Percentiles rank a stretch among this genome's conserved stretches.
phyloP scores from a whole-genome alignment of 2,113 vertebrate species.

The Cyanocitta stelleri region DNA sequence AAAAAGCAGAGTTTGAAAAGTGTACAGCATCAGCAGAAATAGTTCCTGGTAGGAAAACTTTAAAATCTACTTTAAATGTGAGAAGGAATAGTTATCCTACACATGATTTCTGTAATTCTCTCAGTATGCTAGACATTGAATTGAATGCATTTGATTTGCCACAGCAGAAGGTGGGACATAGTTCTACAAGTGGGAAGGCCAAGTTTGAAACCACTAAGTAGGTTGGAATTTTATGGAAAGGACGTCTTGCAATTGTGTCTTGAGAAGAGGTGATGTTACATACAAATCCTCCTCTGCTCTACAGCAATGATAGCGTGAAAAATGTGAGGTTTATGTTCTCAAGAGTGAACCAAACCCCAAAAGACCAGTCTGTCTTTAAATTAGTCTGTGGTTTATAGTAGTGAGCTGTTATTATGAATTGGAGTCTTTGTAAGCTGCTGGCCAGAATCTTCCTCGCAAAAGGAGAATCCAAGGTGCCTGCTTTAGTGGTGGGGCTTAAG shows the following conservation, averaged over 20 bases:
- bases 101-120: neutral
- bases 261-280: neutral
- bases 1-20: neutral
- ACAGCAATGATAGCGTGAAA: neutral
- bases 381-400: neutral
- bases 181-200: slow-evolving; percentile 6
- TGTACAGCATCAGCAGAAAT: neutral
- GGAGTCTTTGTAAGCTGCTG: neutral
- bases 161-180: slow-evolving; percentile 10
- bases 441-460: neutral
- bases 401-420: neutral
- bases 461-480: neutral
- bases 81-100: neutral
- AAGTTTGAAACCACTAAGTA: slow-evolving; percentile 17
- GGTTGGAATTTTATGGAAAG: neutral
- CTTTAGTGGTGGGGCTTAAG: neutral
- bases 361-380: neutral
- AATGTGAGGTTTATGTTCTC: neutral
- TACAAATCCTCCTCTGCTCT: neutral
- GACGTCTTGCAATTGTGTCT: neutral
- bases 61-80: neutral
- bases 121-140: neutral
- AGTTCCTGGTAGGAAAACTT: neutral
- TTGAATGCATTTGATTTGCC: neutral
- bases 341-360: neutral